Conservation (phyloP, 2,797 vertebrate species). For the Cygnus olor region DNA sequence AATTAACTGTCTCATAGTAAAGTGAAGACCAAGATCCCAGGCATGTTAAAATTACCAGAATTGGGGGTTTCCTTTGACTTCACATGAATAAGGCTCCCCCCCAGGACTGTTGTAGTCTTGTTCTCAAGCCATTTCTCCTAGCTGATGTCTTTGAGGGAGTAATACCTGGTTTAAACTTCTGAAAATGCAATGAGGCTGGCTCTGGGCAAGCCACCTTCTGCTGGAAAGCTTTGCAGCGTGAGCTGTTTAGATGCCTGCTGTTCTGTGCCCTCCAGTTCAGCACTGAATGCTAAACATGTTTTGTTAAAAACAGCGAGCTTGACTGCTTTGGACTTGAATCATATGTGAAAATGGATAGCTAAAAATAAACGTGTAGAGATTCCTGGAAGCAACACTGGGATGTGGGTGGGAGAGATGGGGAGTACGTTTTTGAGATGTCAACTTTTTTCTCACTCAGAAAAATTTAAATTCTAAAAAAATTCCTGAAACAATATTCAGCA, state of each 20-base stretch:
- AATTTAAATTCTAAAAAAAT: background rate
- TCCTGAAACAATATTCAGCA: background rate
- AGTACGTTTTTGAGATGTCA: background rate
- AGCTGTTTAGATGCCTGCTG: background rate
- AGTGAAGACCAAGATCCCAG: background rate
- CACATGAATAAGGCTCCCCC: background rate
- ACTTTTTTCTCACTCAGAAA: background rate
- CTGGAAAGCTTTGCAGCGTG: background rate
- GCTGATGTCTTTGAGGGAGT: background rate
- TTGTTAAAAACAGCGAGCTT: background rate
- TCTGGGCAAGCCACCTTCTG: background rate
- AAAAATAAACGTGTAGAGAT: conserved; percentile 1
- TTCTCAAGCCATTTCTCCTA: background rate
- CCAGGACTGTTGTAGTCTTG: background rate
- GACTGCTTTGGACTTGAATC: background rate
- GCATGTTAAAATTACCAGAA: fast-evolving
- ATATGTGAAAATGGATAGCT: background rate
- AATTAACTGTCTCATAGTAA: background rate
- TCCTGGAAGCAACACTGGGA: background rate
- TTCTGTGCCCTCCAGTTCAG: background rate
- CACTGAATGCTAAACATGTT: background rate
- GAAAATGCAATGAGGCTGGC: background rate
- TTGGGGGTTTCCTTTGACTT: background rate
- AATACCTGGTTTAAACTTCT: background rate
- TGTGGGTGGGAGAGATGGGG: conserved; percentile 5